Evolutionary conservation across 2,888 invertebrate species (phyloP), one percentile per base, ranked within the genome.

Genomic region (Brenthis daphne): DNA sequence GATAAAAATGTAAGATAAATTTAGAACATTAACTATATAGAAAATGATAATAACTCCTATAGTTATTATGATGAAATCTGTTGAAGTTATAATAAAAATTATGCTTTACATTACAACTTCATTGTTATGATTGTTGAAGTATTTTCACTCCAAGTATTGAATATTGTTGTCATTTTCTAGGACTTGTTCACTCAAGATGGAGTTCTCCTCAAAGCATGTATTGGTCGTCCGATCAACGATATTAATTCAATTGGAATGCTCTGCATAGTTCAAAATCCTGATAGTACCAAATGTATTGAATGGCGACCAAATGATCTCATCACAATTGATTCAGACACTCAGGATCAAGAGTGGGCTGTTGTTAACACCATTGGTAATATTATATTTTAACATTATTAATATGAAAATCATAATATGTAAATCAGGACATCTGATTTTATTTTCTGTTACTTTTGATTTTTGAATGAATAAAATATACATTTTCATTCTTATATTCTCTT

Each of bases 301-400:
- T 98, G 97, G 98, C 95, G 96, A 81, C 96, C 96, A 0, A 95
- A 95, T 71, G 97, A 97, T 82, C 92, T 96, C 74, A 96, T 95
- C 57, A 94, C 97, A 14, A 94, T 94, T 11, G 96, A 96, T 76
- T 95, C 95, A 0, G 96, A 96, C 75, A 94, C 94, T 1, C 96
- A 96, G 79, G 96, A 96, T 80, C 96, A 96, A 79, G 97, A 97
- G 80, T 97, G 97, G 97, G 96, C 97, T 0, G 93, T 97, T 68
- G 97, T 97, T 20, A 96, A 96, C 79, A 95, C 96, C 56, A 95
- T 95, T 77, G 93, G 93, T 91, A 82, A 82, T 79, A 37, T n/a
- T 60, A n/a, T 47, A 20, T 61, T 79, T 77, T 76, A 75, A 68
- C 72, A 70, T 69, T 57, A 14, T 54, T 33, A 8, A 16, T 56